These are phyloP conservation scores for Limnephilus lunatus DNA, from an alignment of 2,888 invertebrate genomes.

Conservation along the genomic window DNA sequence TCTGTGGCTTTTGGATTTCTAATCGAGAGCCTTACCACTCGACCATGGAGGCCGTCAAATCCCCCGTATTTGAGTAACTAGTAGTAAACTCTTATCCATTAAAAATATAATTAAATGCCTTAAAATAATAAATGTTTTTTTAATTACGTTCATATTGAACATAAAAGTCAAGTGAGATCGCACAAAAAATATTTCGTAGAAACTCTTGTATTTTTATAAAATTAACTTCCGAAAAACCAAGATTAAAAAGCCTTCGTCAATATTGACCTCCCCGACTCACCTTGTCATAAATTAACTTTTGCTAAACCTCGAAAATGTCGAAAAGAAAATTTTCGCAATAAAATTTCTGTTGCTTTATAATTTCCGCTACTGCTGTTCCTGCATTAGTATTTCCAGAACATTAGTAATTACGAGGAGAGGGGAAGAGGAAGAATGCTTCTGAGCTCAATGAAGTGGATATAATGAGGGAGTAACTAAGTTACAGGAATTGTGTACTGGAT, in stretches of 20 bases:
- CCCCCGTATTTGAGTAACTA: too few species aligned
- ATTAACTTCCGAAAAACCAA: not conserved
- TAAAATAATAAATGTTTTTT: not conserved
- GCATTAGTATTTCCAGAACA: not conserved
- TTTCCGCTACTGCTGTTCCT: not conserved
- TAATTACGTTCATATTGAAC: not conserved
- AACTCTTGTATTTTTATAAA: not conserved
- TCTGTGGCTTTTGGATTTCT: too few species aligned
- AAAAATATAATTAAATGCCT: not conserved
- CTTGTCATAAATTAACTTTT: not conserved
- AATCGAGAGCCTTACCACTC: too few species aligned
- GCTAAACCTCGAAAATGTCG: not conserved
- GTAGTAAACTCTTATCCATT: too few species aligned
- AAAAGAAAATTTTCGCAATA: not conserved
- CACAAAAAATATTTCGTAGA: not conserved
- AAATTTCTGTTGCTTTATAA: not conserved
- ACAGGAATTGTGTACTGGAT: constrained; percentile 13
- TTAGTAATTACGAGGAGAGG: not conserved
- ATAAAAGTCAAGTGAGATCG: not conserved
- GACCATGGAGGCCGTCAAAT: too few species aligned
- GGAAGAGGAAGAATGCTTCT: not conserved
- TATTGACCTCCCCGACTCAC: not conserved
- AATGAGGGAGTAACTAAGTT: constrained; percentile 10
- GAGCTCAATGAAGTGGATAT: not conserved
- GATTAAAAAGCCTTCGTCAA: not conserved